Evolutionary conservation across 2,797 vertebrate genomes (phyloP), one percentile per base, ranked within the genome.

Genomic region (Diglossa cyanea): DNA sequence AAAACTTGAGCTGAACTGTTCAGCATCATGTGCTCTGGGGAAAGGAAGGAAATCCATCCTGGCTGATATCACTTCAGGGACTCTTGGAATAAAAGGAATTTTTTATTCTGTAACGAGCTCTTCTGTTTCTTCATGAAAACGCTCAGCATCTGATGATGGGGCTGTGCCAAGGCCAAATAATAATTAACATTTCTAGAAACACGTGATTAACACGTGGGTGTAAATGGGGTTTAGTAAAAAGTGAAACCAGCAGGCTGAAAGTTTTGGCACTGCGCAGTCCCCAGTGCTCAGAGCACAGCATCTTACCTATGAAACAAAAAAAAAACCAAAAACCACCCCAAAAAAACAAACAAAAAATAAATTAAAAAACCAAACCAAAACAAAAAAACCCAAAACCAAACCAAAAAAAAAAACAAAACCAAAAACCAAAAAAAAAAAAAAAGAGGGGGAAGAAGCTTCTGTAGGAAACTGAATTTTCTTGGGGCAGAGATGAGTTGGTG

Each of bases 111-210:
- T 53, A 47, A 39, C 21, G 23, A 47, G 45, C 37, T 37, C 37
- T 45, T 23, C 45, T 50, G 4, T 86, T 87, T 58, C 51, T 50
- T 93, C 39, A 17, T 91, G 44, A 58, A 92, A 93, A 31, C 20
- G 20, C 53, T 88, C 55, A 53, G 39, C 9, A 30, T 63, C 51
- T 61, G 90, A 48, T 37, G 42, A 16, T 84, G 75, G n/a, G 45
- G 4, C 20, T 60, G 60, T 79, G 80, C 39, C 26, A 47, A 80
- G 79, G 88, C 33, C 31, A 83, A 33, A 44, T 0, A 89, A 73
- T 57, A 81, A 95, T 95, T 82, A 82, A 77, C 58, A 33, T 78
- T 89, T 86, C 70, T 86, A 51, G 75, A 54, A 66, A 30, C 35
- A 51, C 37, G 37, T 37, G 35, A 77, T 96, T 54, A 92, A 47